Evolutionary conservation across 2,888 invertebrate genomes (phyloP).

Genomic region (Phengaris arion): DNA sequence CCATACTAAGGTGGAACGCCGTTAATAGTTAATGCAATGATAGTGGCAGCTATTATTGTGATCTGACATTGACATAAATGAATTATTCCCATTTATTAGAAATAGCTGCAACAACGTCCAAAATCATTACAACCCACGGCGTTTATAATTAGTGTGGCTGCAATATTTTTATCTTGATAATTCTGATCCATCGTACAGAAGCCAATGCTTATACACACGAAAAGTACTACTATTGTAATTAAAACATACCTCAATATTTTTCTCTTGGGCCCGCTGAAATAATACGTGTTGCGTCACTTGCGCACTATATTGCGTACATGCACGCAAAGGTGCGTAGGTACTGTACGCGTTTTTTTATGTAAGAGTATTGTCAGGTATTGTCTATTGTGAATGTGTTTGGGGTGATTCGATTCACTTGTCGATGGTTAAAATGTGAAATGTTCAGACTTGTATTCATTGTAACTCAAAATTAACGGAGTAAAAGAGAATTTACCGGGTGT

Average conservation of each 20-base stretch:
- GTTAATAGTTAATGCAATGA: not conserved
- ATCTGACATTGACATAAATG: too few relatives aligned
- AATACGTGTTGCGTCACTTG: not conserved
- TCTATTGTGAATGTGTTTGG: slow-evolving; percentile 1
- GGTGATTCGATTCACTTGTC: not conserved
- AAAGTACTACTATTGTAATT: not conserved
- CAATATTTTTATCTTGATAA: not conserved
- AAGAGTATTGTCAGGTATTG: not conserved
- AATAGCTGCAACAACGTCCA: not conserved
- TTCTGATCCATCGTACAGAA: not conserved
- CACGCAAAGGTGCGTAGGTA: not conserved
- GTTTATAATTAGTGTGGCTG: not conserved
- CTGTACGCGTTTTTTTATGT: not conserved
- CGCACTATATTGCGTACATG: not conserved
- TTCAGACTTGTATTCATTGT: not conserved
- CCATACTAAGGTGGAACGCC: not conserved
- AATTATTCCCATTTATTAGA: too few relatives aligned
- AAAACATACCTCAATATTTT: not conserved
- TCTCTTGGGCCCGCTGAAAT: not conserved
- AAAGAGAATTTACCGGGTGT: not conserved
- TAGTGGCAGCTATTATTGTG: too few relatives aligned
- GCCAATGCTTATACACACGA: not conserved
- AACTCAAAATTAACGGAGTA: not conserved
- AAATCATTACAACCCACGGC: not conserved
- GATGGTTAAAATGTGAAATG: not conserved